Conservation (phyloP, 2,113 vertebrate species). For the Catharus fuscescens region DNA sequence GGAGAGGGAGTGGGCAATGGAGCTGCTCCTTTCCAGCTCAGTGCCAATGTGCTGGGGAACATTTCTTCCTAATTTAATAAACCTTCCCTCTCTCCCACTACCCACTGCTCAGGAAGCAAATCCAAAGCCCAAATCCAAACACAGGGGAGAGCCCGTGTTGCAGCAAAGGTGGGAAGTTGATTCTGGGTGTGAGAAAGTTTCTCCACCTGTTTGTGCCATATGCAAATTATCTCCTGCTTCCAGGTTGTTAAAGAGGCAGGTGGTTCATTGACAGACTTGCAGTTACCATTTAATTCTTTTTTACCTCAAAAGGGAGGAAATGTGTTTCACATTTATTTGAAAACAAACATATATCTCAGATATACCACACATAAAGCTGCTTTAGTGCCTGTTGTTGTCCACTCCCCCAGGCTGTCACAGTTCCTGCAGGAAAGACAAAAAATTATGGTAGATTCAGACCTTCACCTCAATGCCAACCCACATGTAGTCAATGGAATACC, state of each 20-base stretch:
- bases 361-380: not conserved
- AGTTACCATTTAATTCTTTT: not conserved
- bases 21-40: not conserved
- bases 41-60: not conserved
- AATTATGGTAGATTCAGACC: not conserved
- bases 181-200: not conserved
- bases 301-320: not conserved
- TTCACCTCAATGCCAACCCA: not conserved
- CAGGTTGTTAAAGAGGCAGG: not conserved
- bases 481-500: not conserved
- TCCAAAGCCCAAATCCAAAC: rapidly evolving
- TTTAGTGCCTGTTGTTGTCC: not conserved
- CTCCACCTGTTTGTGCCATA: not conserved
- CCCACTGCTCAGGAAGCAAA: not conserved
- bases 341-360: not conserved
- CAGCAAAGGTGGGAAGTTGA: not conserved
- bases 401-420: not conserved
- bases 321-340: not conserved
- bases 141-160: not conserved
- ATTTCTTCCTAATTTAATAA: not conserved
- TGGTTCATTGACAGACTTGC: not conserved
- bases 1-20: not conserved
- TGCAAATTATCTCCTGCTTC: not conserved
- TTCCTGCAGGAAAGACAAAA: not conserved
- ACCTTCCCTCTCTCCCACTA: not conserved